Conservation (phyloP, 2,797 vertebrate genomes). For the Microhierax caerulescens region DNA sequence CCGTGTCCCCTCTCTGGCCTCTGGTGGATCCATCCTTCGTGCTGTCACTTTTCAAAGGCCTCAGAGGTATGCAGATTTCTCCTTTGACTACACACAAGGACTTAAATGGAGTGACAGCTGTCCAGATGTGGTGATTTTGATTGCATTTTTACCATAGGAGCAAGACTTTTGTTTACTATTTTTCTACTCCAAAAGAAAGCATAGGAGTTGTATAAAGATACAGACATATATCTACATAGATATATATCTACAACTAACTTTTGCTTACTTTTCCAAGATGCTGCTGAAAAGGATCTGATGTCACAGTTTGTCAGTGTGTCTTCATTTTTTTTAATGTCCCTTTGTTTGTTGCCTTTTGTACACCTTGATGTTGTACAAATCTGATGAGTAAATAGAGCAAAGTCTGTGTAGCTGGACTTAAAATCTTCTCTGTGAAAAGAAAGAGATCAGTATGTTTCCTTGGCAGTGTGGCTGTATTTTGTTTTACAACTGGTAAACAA, state of each 20-base stretch:
- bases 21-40: not conserved
- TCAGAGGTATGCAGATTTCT: not conserved
- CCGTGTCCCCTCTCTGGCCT: not conserved
- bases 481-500: not conserved
- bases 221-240: not conserved
- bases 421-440: not conserved
- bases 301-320: not conserved
- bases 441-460: not conserved
- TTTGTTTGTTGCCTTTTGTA: not conserved
- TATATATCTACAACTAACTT: not conserved
- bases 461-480: not conserved
- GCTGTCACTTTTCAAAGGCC: not conserved
- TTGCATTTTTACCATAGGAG: not conserved
- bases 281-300: not conserved
- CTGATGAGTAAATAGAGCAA: not conserved
- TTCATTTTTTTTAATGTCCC: not conserved
- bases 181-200: not conserved
- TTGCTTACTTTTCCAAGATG: not conserved
- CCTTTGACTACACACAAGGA: not conserved
- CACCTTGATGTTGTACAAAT: too few relatives aligned
- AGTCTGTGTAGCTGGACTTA: not conserved
- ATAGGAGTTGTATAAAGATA: not conserved
- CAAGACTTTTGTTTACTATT: not conserved
- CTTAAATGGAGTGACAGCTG: not conserved
- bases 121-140: not conserved